A percentile compares a stretch with the other conserved stretches of the same genome.
These are phyloP conservation scores for Paramuricea clavata DNA, from an alignment of 92 coral and sea anemone species.

Conservation along the genomic window DNA sequence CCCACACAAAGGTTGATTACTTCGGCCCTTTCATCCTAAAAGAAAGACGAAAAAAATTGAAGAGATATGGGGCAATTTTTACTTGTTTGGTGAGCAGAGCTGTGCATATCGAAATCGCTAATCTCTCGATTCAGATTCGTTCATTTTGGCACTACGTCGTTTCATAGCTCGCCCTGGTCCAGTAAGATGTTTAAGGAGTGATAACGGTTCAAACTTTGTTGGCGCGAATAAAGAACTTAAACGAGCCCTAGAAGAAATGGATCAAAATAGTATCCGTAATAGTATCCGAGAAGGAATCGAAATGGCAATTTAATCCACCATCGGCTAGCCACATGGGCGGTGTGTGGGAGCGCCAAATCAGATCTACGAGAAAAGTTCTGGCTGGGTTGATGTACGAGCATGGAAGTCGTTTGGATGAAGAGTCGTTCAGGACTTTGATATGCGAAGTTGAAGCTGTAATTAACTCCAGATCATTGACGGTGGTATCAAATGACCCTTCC, in stretches of 20 bases:
- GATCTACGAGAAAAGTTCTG: conserved; percentile 61
- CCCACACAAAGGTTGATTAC: conserved; percentile 68
- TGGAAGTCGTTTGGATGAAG: conserved; percentile 67
- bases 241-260: conserved; percentile 64
- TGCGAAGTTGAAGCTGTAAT: conserved; percentile 55
- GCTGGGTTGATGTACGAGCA: conserved; percentile 57
- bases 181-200: conserved; percentile 56
- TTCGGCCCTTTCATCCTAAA: conserved; percentile 68
- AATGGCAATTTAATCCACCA: conserved; percentile 70
- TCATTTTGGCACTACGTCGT: conserved; percentile 66
- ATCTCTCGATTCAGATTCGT: conserved; percentile 68
- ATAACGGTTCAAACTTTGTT: conserved; percentile 72
- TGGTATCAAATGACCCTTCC: conserved; percentile 54
- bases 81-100: conserved; percentile 74
- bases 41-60: conserved; percentile 60
- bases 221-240: conserved; percentile 63
- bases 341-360: conserved; percentile 65
- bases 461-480: conserved; percentile 56
- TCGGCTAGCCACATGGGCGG: conserved; percentile 73
- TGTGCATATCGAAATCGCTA: conserved; percentile 70
- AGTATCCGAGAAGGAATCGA: conserved; percentile 60
- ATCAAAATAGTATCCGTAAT: conserved; percentile 53
- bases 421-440: conserved; percentile 61
- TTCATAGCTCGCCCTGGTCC: conserved; percentile 73
- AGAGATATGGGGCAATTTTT: conserved; percentile 67